Evolutionary conservation across 92 coral and sea anemone genomes (phyloP).

Genomic region (Epizoanthus ramosus): DNA sequence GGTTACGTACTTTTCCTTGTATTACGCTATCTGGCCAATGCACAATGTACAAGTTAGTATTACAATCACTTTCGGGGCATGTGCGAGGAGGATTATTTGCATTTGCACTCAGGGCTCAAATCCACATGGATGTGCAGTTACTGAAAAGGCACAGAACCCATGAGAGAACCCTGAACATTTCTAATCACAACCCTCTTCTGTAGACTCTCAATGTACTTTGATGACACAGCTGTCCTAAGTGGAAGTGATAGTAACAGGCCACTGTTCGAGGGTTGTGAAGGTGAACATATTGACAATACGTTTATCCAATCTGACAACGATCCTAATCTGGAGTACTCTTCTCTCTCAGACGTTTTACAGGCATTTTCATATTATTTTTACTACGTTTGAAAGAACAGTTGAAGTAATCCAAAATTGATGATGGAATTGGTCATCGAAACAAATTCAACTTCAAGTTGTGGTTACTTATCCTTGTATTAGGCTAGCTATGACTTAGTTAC

Average conservation of each 20-base stretch:
- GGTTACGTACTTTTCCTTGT: conserved; percentile 29
- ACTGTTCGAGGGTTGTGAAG: conserved; percentile 31
- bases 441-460: conserved; percentile 28
- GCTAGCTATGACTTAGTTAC: conserved; percentile 23
- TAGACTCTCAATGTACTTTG: conserved; percentile 39
- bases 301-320: conserved; percentile 39
- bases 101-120: conserved; percentile 27
- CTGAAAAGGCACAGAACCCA: conserved; percentile 18
- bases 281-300: conserved; percentile 30
- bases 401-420: not conserved
- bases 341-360: conserved; percentile 39
- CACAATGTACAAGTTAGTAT: conserved; percentile 31
- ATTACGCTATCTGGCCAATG: conserved; percentile 26
- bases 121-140: conserved; percentile 14
- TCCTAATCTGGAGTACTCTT: conserved; percentile 39
- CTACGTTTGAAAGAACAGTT: conserved; percentile 40
- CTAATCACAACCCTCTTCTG: conserved; percentile 46
- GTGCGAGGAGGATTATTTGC: conserved; percentile 30
- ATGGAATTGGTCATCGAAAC: conserved; percentile 1
- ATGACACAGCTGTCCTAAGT: conserved; percentile 42
- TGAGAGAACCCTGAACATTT: conserved; percentile 36
- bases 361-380: conserved; percentile 41
- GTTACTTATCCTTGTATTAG: conserved; percentile 23
- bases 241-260: conserved; percentile 31
- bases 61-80: conserved; percentile 31